phyloP scores from a whole-genome alignment of 2,113 vertebrate species.

The Gobius niger region DNA sequence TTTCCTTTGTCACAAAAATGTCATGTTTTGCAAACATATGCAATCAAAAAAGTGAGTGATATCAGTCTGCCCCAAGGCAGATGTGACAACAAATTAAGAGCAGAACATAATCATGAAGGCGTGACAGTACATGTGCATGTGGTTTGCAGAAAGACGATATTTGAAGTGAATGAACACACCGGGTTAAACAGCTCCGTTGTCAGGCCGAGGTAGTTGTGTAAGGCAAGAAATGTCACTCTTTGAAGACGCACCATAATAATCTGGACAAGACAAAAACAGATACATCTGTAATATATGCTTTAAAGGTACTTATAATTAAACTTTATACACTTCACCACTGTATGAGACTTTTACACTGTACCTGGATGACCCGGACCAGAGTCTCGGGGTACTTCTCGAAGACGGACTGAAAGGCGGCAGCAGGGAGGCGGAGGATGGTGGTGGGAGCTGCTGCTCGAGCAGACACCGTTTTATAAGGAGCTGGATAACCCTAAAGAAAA shows the following conservation, averaged over 20 bases:
- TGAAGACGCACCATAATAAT: slow-evolving; percentile 98
- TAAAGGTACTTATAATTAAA: too few relatives aligned
- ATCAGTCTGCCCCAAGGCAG: too few relatives aligned
- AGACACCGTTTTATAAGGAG: slow-evolving; percentile 90
- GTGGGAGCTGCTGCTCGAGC: slow-evolving; percentile 82
- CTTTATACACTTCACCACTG: too few relatives aligned
- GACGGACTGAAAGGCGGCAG: slow-evolving; percentile 85
- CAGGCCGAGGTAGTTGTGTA: slow-evolving; percentile 94
- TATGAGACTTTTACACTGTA: slow-evolving; percentile 42
- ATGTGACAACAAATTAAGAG: too few relatives aligned
- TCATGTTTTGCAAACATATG: not conserved
- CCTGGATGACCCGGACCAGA: slow-evolving; percentile 90
- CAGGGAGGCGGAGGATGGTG: slow-evolving; percentile 86
- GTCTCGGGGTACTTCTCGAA: slow-evolving; percentile 95
- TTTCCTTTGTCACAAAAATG: slow-evolving; percentile 75
- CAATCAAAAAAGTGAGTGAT: not conserved
- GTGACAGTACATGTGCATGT: too few relatives aligned
- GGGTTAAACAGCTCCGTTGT: slow-evolving; percentile 92
- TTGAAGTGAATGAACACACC: slow-evolving; percentile 60
- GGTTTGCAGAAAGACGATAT: not conserved
- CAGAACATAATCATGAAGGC: too few relatives aligned
- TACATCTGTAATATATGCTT: not conserved
- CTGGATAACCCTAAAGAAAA: slow-evolving; percentile 81
- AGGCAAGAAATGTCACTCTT: slow-evolving; percentile 90
- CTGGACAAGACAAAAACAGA: slow-evolving; percentile 60